phyloP scores from a whole-genome alignment of 2,797 vertebrate genomes.

The Poecilia wingei region DNA sequence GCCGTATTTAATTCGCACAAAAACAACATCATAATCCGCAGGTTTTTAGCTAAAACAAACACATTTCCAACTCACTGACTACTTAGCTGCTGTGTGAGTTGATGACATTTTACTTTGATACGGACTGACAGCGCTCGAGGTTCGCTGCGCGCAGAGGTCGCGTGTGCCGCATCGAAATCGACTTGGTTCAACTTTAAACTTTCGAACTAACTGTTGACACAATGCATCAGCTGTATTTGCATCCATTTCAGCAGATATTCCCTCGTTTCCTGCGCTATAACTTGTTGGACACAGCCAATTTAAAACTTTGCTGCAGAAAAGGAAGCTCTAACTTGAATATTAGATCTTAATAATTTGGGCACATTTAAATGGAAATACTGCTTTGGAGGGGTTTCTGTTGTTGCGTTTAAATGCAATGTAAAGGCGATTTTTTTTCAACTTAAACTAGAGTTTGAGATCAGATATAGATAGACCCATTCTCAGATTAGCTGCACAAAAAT shows the following conservation, averaged over 20 bases:
- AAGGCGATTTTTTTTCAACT: not conserved
- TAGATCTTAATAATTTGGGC: not conserved
- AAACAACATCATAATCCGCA: not conserved
- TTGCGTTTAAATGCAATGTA: not conserved
- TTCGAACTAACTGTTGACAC: slow-evolving; percentile 4
- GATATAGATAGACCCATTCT: not conserved
- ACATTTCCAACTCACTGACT: not conserved
- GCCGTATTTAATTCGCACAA: not conserved
- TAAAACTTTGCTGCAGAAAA: not conserved
- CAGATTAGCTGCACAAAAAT: not conserved
- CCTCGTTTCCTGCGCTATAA: not conserved
- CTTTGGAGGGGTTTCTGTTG: not conserved
- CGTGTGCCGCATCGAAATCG: slow-evolving; percentile 38
- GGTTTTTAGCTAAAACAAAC: not conserved
- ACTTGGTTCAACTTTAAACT: slow-evolving; percentile 19
- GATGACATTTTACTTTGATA: slow-evolving; percentile 64
- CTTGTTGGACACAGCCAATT: not conserved
- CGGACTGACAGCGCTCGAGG: slow-evolving; percentile 45
- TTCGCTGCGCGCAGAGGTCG: slow-evolving; percentile 20
- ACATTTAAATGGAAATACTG: not conserved
- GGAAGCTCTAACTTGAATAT: not conserved
- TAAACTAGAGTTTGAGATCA: not conserved
- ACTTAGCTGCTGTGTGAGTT: not conserved
- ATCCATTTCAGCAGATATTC: not conserved
- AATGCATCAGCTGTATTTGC: not conserved